These are phyloP conservation scores for Zoanthus sansibaricus DNA, from an alignment of 92 coral and sea anemone genomes.

Conservation along the genomic window DNA sequence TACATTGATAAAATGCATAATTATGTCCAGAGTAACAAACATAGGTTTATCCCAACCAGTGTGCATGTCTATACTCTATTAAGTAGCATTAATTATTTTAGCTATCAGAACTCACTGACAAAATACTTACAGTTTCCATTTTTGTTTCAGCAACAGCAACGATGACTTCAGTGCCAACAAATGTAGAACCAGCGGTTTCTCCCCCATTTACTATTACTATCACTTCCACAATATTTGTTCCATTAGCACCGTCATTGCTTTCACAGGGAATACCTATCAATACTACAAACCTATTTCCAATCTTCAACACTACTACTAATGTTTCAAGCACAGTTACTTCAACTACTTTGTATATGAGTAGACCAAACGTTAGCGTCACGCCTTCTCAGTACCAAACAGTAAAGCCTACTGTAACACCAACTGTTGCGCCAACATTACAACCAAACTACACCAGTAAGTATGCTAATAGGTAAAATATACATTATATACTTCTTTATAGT, in stretches of 20 bases:
- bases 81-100: background rate
- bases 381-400: background rate
- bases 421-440: background rate
- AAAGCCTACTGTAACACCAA: background rate
- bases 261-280: background rate
- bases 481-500: too few relatives aligned
- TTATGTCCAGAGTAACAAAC: too few relatives aligned
- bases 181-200: background rate
- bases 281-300: background rate
- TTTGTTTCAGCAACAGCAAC: background rate
- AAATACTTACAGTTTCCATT: background rate
- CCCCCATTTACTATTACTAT: slow-evolving; percentile 7
- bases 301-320: background rate
- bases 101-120: background rate
- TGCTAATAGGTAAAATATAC: background rate
- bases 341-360: background rate
- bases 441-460: slow-evolving; percentile 15
- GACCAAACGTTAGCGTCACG: background rate
- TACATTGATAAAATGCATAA: too few relatives aligned
- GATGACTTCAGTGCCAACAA: background rate
- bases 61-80: too few relatives aligned
- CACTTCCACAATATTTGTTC: slow-evolving; percentile 10
- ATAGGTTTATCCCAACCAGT: too few relatives aligned
- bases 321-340: background rate
- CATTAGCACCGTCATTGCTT: background rate